phyloP scores from a whole-genome alignment of 2,888 invertebrate species.

The Tinea trinotella region DNA sequence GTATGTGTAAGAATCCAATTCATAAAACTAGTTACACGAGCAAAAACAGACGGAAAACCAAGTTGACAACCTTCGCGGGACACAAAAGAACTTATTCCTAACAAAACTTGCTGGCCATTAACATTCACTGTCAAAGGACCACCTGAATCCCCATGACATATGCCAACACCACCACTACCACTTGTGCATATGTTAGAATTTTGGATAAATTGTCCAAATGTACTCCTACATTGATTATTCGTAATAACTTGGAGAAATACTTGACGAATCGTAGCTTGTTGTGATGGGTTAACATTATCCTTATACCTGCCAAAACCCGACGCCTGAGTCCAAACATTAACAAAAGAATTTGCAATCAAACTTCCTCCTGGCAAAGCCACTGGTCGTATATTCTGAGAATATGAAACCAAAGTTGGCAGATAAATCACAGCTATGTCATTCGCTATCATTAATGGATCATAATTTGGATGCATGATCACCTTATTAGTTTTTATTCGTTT shows the following conservation, averaged over 20 bases:
- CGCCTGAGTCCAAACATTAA: constrained; percentile 35
- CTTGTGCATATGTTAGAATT: constrained; percentile 50
- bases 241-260: constrained; percentile 41
- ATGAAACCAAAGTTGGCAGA: constrained; percentile 33
- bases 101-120: constrained; percentile 31
- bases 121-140: constrained; percentile 41
- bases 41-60: constrained; percentile 48
- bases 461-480: constrained; percentile 40
- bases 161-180: constrained; percentile 47
- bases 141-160: constrained; percentile 53
- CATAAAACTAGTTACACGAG: constrained; percentile 40
- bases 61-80: constrained; percentile 46
- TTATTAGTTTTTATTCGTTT: constrained; percentile 32
- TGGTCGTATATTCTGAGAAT: constrained; percentile 35
- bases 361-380: constrained; percentile 36
- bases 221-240: constrained; percentile 32
- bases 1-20: constrained; percentile 40
- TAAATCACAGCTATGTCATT: constrained; percentile 50
- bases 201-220: constrained; percentile 36
- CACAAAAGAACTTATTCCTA: constrained; percentile 55
- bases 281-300: constrained; percentile 37
- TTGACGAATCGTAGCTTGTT: constrained; percentile 41
- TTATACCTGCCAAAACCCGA: constrained; percentile 52
- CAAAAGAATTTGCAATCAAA: constrained; percentile 32
- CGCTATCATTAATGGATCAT: constrained; percentile 39